Percentiles rank a stretch among this genome's conserved stretches.
phyloP scores from a whole-genome alignment of 2,113 vertebrate species.

The Charadrius vociferus region DNA sequence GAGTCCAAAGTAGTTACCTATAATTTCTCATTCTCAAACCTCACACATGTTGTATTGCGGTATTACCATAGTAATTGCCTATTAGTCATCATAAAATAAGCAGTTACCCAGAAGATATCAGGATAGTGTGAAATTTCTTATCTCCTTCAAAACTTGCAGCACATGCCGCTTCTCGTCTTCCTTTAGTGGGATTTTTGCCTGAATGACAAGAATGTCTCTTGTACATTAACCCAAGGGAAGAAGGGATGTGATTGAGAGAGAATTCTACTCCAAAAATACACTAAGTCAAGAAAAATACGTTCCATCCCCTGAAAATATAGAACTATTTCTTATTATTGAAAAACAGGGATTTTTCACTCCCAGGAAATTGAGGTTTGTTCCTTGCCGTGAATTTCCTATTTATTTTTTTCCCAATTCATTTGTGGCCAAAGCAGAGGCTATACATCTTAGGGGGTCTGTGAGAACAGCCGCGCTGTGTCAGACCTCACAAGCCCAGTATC shows the following conservation, averaged over 20 bases:
- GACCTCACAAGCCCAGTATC: background rate
- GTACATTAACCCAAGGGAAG: background rate
- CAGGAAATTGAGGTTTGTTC: background rate
- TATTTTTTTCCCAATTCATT: background rate
- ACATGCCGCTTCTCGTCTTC: background rate
- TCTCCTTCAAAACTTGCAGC: conserved; percentile 65
- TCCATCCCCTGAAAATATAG: background rate
- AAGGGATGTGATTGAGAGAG: background rate
- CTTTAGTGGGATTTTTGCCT: background rate
- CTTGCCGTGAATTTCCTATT: background rate
- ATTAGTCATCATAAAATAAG: conserved; percentile 86
- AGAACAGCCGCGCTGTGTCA: background rate
- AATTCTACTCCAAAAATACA: background rate
- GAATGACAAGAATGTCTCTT: background rate
- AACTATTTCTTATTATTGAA: background rate
- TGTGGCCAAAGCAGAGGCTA: background rate
- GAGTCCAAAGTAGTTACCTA: conserved; percentile 80
- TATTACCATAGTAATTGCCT: conserved; percentile 87
- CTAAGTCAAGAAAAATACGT: background rate
- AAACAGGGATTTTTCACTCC: background rate
- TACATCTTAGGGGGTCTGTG: background rate
- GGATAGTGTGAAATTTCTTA: conserved; percentile 79
- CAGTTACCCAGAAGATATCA: conserved; percentile 81
- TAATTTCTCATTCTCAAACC: conserved; percentile 81
- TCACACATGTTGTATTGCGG: conserved; percentile 80